A percentile compares a stretch with the other conserved stretches of the same genome.
These are phyloP conservation scores for Hippocampus comes DNA, from an alignment of 2,113 vertebrate genomes.

Conservation along the genomic window DNA sequence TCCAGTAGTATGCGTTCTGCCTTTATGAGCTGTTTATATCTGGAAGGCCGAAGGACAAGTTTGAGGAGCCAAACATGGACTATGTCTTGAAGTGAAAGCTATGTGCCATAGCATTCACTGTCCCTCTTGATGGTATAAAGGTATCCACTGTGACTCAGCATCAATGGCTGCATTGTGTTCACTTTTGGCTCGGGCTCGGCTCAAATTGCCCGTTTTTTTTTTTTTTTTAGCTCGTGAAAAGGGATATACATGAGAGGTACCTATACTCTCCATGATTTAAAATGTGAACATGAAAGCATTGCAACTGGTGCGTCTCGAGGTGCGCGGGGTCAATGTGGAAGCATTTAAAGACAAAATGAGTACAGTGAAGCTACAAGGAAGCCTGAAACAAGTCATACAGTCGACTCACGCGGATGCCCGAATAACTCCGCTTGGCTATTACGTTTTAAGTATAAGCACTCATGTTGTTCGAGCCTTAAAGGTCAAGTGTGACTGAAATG, in stretches of 20 bases:
- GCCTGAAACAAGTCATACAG: neutral
- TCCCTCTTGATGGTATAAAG: constrained; percentile 52
- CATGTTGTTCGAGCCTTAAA: neutral
- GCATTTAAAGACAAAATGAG: constrained; percentile 10
- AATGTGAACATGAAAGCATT: constrained; percentile 36
- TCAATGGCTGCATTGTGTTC: constrained; percentile 62
- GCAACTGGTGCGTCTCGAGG: neutral
- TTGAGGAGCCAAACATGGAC: constrained; percentile 5
- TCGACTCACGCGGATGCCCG: neutral
- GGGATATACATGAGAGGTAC: constrained; percentile 27
- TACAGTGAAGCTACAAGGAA: constrained; percentile 17
- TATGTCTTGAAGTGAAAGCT: constrained; percentile 39
- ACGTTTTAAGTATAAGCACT: neutral
- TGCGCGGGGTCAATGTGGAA: neutral
- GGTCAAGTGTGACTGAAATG: neutral
- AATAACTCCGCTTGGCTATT: neutral
- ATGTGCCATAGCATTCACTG: constrained; percentile 44
- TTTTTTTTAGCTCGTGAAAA: constrained; percentile 20
- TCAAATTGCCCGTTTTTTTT: constrained; percentile 23
- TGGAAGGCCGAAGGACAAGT: no score
- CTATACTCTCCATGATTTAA: constrained; percentile 25
- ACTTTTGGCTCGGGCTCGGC: constrained; percentile 26
- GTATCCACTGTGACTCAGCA: constrained; percentile 53
- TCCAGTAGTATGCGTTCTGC: no score
- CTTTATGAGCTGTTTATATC: no score